Conservation (phyloP, 2,888 invertebrate genomes). For the Leucophenga montana region DNA sequence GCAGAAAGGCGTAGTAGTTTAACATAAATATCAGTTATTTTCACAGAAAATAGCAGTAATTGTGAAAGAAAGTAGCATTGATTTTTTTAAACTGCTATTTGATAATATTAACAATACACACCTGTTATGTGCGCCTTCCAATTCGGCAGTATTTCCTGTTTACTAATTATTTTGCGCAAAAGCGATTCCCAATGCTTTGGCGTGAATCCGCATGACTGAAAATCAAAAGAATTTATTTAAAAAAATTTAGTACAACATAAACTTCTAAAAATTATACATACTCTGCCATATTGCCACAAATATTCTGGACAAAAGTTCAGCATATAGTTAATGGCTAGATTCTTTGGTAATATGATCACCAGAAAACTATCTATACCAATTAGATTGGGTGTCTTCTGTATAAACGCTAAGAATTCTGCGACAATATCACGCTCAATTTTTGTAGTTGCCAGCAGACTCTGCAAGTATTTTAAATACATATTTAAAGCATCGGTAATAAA, state of each 20-base stretch:
- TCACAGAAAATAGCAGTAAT: too few species aligned
- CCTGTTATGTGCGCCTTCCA: slow-evolving; percentile 69
- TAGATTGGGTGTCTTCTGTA: slow-evolving; percentile 75
- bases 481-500: too few species aligned
- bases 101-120: slow-evolving; percentile 33
- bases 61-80: too few species aligned
- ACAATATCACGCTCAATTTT: slow-evolving; percentile 73
- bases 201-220: slow-evolving; percentile 69
- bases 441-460: slow-evolving; percentile 76
- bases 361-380: slow-evolving; percentile 75
- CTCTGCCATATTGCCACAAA: slow-evolving; percentile 80
- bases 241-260: not conserved
- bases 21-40: too few species aligned
- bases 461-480: not conserved
- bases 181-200: slow-evolving; percentile 71
- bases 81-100: too few species aligned
- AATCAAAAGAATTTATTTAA: slow-evolving; percentile 24
- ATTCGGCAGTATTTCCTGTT: slow-evolving; percentile 66
- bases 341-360: slow-evolving; percentile 74
- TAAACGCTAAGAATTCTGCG: slow-evolving; percentile 78
- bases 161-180: slow-evolving; percentile 68
- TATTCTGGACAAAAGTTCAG: slow-evolving; percentile 78
- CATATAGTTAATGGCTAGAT: slow-evolving; percentile 75
- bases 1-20: too few species aligned
- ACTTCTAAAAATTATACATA: slow-evolving; percentile 59